Base-by-base conservation (phyloP, 2,113 vertebrate species). In the Progne subis region DNA sequence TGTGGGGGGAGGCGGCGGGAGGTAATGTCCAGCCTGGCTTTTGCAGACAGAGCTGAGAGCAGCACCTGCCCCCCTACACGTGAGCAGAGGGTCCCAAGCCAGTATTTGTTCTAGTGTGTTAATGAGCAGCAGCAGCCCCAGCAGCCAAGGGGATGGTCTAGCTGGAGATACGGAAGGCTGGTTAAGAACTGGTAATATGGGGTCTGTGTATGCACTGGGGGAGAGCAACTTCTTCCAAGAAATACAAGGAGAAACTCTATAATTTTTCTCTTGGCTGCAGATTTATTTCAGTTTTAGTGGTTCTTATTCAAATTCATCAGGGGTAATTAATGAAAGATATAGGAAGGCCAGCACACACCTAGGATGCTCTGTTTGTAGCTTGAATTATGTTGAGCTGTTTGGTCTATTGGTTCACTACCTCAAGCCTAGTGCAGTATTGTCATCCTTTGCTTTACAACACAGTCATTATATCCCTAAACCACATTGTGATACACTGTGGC, bases 401-500 rank as follows among this genome's bases (percentile, higher is more conserved):
- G 98, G 98, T 98, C 98, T 98, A 96, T 98, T 97, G 98, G 97
- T 98, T 98, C 97, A 93, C 96, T 97, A 98, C 97, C 97, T 97
- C 97, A 96, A 97, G 96, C 97, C 96, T 95, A 96, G 96, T 97
- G 97, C 96, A 95, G 97, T 96, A 97, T 98, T 98, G 98, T 98
- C 98, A 98, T 98, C 97, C 98, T 96, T 97, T 97, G 95, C 98
- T 98, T 98, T 98, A 98, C 98, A 98, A 98, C 97, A 97, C 97
- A 98, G 97, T 98, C 98, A 98, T 98, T 98, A 98, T 98, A 98
- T 98, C 97, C 98, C 98, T 98, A 98, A 98, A 98, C 98, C 98
- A 98, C 98, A 98, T 98, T 98, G 98, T 98, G 98, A 98, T 98
- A 98, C 98, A 98, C 97, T 97, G 97, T 97, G 98, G 97, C 98